A percentile compares a stretch with the other conserved stretches of the same genome.
These are phyloP conservation scores for Synergus laeviventris DNA, from an alignment of 2,888 invertebrate species.

Conservation along the genomic window DNA sequence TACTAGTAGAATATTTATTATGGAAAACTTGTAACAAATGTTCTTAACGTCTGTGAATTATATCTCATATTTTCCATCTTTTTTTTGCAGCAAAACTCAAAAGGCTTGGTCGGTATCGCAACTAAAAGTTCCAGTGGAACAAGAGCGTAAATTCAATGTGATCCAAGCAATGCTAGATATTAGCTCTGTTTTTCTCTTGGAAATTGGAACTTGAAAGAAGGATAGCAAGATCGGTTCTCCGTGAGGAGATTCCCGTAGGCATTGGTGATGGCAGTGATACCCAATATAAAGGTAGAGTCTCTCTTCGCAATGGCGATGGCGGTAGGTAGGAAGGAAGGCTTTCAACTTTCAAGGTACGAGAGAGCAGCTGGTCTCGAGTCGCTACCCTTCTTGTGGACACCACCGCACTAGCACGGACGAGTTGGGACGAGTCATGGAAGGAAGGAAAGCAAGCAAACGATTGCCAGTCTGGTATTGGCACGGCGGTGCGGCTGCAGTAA, in stretches of 20 bases:
- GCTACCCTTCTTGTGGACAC: conserved; percentile 49
- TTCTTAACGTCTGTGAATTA: too few relatives aligned
- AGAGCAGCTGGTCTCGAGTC: conserved; percentile 21
- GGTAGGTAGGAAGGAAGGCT: conserved; percentile 28
- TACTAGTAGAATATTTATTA: too few relatives aligned
- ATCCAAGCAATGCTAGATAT: neutral
- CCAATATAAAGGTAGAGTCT: conserved; percentile 13
- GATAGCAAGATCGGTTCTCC: conserved; percentile 7
- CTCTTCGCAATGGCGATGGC: conserved; percentile 32
- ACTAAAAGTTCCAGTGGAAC: too few relatives aligned
- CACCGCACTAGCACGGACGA: conserved; percentile 47
- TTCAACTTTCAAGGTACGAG: conserved; percentile 24
- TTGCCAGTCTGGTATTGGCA: conserved; percentile 49
- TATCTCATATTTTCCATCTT: too few relatives aligned
- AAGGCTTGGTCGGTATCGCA: too few relatives aligned
- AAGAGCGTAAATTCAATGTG: too few relatives aligned
- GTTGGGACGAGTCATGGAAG: conserved; percentile 48
- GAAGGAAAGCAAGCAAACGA: conserved; percentile 47
- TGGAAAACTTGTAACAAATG: too few relatives aligned
- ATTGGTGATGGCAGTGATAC: conserved; percentile 38
- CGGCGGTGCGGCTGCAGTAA: conserved; percentile 34
- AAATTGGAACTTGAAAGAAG: neutral
- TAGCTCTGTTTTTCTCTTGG: neutral
- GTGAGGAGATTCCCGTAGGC: conserved; percentile 37
- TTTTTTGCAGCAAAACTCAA: too few relatives aligned